Evolutionary conservation across 2,888 invertebrate genomes (phyloP).

Genomic region (Brachynemurus nebulosus): DNA sequence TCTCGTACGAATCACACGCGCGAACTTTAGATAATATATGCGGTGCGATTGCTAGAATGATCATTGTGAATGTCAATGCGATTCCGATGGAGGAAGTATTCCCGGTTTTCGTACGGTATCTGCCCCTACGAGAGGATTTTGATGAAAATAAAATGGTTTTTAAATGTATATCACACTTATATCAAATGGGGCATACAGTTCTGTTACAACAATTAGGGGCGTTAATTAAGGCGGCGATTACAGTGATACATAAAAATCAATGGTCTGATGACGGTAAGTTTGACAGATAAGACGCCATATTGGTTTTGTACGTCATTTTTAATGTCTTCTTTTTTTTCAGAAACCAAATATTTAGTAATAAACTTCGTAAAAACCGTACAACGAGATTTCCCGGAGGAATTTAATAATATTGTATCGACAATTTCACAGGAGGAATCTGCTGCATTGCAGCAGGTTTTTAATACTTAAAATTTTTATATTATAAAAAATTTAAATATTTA

Average conservation of each 20-base stretch:
- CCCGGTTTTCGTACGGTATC: constrained; percentile 51
- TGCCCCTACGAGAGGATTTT: constrained; percentile 60
- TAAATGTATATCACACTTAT: constrained; percentile 47
- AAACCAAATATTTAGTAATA: constrained; percentile 33
- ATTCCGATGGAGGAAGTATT: constrained; percentile 60
- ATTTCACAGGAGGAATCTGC: constrained; percentile 30
- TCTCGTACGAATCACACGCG: constrained; percentile 47
- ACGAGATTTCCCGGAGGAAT: constrained; percentile 41
- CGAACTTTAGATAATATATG: constrained; percentile 63
- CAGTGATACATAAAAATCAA: constrained; percentile 42
- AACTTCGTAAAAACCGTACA: constrained; percentile 40
- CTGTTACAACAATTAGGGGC: constrained; percentile 37
- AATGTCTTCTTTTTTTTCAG: constrained; percentile 27
- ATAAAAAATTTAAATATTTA: neutral
- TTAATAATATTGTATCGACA: constrained; percentile 32
- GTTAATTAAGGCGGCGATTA: constrained; percentile 39
- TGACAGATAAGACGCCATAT: neutral
- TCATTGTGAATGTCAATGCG: constrained; percentile 44
- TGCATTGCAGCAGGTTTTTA: constrained; percentile 24
- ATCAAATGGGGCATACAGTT: constrained; percentile 42
- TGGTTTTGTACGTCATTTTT: constrained; percentile 4
- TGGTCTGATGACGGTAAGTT: constrained; percentile 36
- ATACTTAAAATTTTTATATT: constrained; percentile 7
- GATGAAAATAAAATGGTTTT: constrained; percentile 59
- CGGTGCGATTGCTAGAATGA: constrained; percentile 60